These are phyloP conservation scores for Kryphioiulus occultus DNA, from an alignment of 2,888 invertebrate genomes.

Conservation along the genomic window DNA sequence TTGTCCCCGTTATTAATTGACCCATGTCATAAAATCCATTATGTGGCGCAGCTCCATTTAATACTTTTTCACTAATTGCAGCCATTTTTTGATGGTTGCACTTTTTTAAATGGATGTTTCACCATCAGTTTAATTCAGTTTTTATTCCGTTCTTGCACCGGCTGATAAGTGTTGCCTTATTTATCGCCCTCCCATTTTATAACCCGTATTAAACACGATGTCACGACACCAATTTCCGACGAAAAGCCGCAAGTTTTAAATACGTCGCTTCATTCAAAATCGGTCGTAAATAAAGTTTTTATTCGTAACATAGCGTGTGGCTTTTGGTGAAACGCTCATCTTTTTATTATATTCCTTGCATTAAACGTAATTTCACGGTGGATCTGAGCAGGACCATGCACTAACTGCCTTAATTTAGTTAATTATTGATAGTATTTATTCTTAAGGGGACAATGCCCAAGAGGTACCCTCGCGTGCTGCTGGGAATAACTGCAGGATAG, in stretches of 20 bases:
- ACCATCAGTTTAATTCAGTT: background rate
- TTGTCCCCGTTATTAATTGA: background rate
- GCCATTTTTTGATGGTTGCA: background rate
- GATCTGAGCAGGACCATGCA: slow-evolving; percentile 24
- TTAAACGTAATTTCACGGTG: slow-evolving; percentile 29
- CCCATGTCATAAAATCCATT: background rate
- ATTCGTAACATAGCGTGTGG: background rate
- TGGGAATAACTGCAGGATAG: background rate
- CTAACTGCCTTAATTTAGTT: slow-evolving; percentile 38
- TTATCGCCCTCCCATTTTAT: background rate
- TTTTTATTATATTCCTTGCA: background rate
- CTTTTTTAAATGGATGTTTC: background rate
- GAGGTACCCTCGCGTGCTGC: slow-evolving; percentile 3
- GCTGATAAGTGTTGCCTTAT: background rate
- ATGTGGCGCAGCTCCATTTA: background rate
- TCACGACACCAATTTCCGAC: background rate
- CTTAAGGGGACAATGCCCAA: slow-evolving; percentile 40
- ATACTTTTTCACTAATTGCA: background rate
- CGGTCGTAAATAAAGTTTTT: background rate
- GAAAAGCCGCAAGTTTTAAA: background rate
- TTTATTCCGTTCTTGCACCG: background rate
- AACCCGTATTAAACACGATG: background rate
- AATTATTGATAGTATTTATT: slow-evolving; percentile 38
- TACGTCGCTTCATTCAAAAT: background rate
- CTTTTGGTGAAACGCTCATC: background rate